A percentile compares a stretch with the other conserved stretches of the same genome.
Evolutionary conservation across 2,113 vertebrate species (phyloP).

Genomic region (Leiothrix lutea): DNA sequence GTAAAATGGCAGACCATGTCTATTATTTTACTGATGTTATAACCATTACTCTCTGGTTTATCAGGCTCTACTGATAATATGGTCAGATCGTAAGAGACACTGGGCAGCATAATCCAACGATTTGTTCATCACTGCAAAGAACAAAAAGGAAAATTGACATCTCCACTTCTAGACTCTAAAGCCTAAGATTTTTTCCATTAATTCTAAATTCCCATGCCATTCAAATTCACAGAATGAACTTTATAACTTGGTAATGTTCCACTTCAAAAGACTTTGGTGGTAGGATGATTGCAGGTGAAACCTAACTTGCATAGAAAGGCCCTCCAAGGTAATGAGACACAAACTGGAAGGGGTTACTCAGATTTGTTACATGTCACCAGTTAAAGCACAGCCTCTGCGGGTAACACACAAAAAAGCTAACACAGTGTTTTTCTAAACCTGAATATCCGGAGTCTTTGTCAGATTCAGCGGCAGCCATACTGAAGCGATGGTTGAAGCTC

Average conservation of each 20-base stretch:
- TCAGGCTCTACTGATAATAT: background rate
- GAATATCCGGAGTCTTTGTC: conserved; percentile 90
- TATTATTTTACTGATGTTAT: background rate
- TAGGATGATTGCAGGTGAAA: background rate
- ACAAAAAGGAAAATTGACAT: background rate
- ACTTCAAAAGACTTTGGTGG: background rate
- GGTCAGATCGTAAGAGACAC: background rate
- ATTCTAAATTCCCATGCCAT: background rate
- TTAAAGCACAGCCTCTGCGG: background rate
- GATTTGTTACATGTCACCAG: background rate
- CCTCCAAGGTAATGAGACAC: background rate
- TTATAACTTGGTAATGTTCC: background rate
- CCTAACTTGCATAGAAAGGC: background rate
- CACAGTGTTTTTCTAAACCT: conserved; percentile 69
- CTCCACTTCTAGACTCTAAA: background rate
- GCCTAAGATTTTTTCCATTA: background rate
- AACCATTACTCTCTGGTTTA: background rate
- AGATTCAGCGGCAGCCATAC: conserved; percentile 66
- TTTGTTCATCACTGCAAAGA: background rate
- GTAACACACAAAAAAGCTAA: background rate
- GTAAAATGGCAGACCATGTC: background rate
- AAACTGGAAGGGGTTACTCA: background rate
- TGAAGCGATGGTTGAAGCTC: conserved; percentile 28
- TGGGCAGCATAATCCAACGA: background rate
- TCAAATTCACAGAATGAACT: background rate